These are phyloP conservation scores for Hestina assimilis DNA, from an alignment of 1,140 invertebrate genomes.

Conservation along the genomic window DNA sequence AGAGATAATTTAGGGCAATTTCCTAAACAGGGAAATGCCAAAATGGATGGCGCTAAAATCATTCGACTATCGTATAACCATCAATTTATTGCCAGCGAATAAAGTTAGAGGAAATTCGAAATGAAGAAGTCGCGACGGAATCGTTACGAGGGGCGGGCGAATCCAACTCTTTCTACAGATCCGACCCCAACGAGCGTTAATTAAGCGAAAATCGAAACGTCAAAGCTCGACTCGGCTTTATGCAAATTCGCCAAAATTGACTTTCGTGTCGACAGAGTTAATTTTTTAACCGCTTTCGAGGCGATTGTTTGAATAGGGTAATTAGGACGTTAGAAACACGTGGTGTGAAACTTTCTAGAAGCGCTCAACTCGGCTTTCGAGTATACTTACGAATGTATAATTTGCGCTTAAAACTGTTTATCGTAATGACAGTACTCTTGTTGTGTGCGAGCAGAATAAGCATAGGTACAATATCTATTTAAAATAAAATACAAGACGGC, in stretches of 20 bases:
- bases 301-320: conserved; percentile 57
- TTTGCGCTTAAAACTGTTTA: conserved; percentile 7
- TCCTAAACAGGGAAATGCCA: not conserved
- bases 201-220: conserved; percentile 74
- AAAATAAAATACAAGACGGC: not conserved
- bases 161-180: conserved; percentile 56
- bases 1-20: not conserved
- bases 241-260: conserved; percentile 65
- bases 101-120: conserved; percentile 48
- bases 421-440: not conserved
- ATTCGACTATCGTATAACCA: conserved; percentile 29
- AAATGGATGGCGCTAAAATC: conserved; percentile 1
- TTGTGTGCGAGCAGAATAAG: not conserved
- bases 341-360: conserved; percentile 25
- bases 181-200: conserved; percentile 56
- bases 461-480: not conserved
- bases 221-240: conserved; percentile 59
- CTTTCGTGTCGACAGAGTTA: conserved; percentile 52
- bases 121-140: conserved; percentile 47
- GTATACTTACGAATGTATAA: not conserved
- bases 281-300: conserved; percentile 44
- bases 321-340: conserved; percentile 42
- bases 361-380: conserved; percentile 7
- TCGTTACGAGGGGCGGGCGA: conserved; percentile 38
- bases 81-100: conserved; percentile 61